phyloP scores from a whole-genome alignment of 2,888 invertebrate genomes.

The Endotricha flammealis region DNA sequence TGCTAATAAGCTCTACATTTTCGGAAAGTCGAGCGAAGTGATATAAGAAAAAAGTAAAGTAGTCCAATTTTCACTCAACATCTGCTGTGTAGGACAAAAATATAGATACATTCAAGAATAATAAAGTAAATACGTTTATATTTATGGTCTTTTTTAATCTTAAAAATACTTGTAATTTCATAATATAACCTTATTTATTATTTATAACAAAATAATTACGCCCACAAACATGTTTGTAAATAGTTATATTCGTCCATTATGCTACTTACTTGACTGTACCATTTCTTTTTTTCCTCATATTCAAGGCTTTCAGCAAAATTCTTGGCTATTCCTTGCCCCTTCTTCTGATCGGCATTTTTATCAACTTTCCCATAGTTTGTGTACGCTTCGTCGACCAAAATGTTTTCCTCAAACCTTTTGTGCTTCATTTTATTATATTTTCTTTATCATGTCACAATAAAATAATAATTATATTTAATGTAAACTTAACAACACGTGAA shows the following conservation, averaged over 20 bases:
- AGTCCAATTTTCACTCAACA: too few relatives aligned
- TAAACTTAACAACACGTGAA: conserved; percentile 39
- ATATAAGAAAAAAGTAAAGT: too few relatives aligned
- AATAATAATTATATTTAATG: conserved; percentile 14
- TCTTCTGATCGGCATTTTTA: conserved; percentile 66
- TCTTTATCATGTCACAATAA: conserved; percentile 8
- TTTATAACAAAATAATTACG: too few relatives aligned
- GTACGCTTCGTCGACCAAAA: conserved; percentile 68
- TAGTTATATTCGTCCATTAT: neutral
- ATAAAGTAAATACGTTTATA: too few relatives aligned
- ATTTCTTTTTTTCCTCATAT: conserved; percentile 78
- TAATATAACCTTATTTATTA: neutral
- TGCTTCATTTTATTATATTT: conserved; percentile 74
- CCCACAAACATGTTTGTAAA: neutral
- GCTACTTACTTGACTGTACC: conserved; percentile 79
- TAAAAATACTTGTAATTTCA: too few relatives aligned
- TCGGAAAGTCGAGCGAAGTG: too few relatives aligned
- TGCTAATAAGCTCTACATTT: too few relatives aligned
- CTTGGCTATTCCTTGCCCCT: conserved; percentile 64
- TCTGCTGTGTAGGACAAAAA: too few relatives aligned
- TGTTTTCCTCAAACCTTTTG: conserved; percentile 72
- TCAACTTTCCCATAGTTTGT: conserved; percentile 62
- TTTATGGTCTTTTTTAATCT: too few relatives aligned
- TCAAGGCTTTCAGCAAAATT: conserved; percentile 70
- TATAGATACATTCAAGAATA: too few relatives aligned